These are phyloP conservation scores for Corythoichthys intestinalis DNA, from an alignment of 2,113 vertebrate species.

Conservation along the genomic window DNA sequence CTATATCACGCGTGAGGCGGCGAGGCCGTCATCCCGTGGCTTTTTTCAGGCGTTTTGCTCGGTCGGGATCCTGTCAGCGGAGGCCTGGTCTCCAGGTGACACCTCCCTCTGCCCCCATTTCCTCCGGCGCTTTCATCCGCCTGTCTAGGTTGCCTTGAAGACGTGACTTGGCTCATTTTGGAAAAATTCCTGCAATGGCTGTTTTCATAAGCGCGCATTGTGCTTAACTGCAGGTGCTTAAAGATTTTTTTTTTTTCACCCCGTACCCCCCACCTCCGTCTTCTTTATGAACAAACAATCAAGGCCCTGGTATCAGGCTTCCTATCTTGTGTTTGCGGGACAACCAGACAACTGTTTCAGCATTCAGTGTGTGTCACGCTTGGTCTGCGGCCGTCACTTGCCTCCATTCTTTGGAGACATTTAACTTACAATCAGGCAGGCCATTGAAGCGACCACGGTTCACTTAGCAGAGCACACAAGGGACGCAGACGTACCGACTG, in stretches of 20 bases:
- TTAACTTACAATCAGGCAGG: slow-evolving; percentile 19
- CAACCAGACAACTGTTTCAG: slow-evolving; percentile 25
- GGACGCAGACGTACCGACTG: neutral
- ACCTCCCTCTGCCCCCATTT: slow-evolving; percentile 70
- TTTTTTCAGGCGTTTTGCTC: slow-evolving; percentile 55
- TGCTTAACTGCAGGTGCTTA: slow-evolving; percentile 74
- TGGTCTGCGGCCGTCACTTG: slow-evolving; percentile 24
- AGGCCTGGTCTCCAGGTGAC: slow-evolving; percentile 59
- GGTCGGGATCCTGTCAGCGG: slow-evolving; percentile 71
- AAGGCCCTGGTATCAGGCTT: slow-evolving; percentile 57
- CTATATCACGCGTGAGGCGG: slow-evolving; percentile 6
- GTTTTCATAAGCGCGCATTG: slow-evolving; percentile 70
- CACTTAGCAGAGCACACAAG: neutral
- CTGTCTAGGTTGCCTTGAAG: slow-evolving; percentile 51
- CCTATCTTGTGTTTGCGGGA: slow-evolving; percentile 49
- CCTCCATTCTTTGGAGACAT: slow-evolving; percentile 35
- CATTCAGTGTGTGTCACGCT: slow-evolving; percentile 18
- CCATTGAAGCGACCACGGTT: slow-evolving; percentile 2
- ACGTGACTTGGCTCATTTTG: slow-evolving; percentile 75
- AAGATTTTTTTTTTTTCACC: slow-evolving; percentile 24
- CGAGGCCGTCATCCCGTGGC: neutral
- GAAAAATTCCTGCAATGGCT: slow-evolving; percentile 66
- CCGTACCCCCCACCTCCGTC: slow-evolving; percentile 6
- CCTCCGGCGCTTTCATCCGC: slow-evolving; percentile 70
- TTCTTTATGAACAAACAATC: slow-evolving; percentile 3